These are phyloP conservation scores for Orthonyx spaldingii DNA, from an alignment of 2,113 vertebrate species.

Conservation along the genomic window DNA sequence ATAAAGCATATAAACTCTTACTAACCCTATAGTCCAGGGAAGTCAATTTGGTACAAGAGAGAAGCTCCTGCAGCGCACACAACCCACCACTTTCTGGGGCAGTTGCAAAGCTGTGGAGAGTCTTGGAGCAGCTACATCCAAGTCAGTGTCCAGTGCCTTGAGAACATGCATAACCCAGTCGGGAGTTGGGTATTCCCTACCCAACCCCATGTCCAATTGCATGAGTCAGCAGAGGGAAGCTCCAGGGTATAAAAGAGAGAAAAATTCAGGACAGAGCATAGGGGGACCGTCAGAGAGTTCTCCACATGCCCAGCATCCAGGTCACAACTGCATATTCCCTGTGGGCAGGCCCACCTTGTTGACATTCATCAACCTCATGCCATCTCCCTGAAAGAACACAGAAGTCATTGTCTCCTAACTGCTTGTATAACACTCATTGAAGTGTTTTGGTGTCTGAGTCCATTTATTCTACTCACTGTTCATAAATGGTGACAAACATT, in stretches of 20 bases:
- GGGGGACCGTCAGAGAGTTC: not conserved
- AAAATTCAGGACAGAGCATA: not conserved
- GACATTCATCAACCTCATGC: not conserved
- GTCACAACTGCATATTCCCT: fast-evolving
- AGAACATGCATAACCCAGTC: fast-evolving
- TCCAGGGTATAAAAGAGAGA: not conserved
- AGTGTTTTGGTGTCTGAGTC: not conserved
- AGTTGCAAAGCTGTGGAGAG: not conserved
- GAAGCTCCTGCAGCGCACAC: not conserved
- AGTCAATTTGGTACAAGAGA: fast-evolving
- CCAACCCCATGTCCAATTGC: too few relatives aligned
- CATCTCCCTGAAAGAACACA: fast-evolving
- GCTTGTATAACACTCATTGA: not conserved
- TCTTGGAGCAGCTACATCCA: not conserved
- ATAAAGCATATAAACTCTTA: not conserved
- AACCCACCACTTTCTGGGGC: not conserved
- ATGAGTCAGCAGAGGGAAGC: not conserved
- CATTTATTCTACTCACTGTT: not conserved
- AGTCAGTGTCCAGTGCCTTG: fast-evolving
- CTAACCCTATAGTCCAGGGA: not conserved
- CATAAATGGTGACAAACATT: not conserved
- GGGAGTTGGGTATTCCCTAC: fast-evolving
- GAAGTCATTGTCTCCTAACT: not conserved
- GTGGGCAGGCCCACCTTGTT: not conserved
- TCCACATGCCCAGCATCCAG: not conserved